phyloP scores from a whole-genome alignment of 1,140 invertebrate genomes.

The Latrodectus geometricus region DNA sequence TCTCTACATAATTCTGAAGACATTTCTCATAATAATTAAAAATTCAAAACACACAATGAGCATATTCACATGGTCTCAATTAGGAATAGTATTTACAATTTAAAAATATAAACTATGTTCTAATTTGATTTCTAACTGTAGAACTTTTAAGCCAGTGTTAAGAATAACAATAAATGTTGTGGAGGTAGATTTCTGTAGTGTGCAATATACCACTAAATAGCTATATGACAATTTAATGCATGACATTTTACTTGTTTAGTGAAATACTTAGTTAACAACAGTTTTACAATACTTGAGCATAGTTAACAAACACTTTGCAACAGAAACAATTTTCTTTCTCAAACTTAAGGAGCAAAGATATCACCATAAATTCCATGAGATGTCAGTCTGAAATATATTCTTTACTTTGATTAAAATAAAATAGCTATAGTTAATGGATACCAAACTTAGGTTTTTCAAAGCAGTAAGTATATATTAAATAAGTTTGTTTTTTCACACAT shows the following conservation, averaged over 20 bases:
- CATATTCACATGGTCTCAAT: slow-evolving; percentile 40
- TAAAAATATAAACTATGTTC: slow-evolving; percentile 59
- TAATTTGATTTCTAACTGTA: slow-evolving; percentile 52
- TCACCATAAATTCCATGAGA: neutral
- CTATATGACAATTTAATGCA: slow-evolving; percentile 43
- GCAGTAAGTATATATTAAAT: too few relatives aligned
- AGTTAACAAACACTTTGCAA: slow-evolving; percentile 51
- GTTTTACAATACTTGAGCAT: slow-evolving; percentile 53
- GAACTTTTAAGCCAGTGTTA: slow-evolving; percentile 41
- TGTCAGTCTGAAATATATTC: neutral
- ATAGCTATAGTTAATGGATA: too few relatives aligned
- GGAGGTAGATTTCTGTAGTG: slow-evolving; percentile 60
- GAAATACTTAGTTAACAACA: slow-evolving; percentile 37
- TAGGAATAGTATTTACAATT: slow-evolving; percentile 58
- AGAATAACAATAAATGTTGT: slow-evolving; percentile 56
- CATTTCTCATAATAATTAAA: neutral
- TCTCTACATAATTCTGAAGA: neutral
- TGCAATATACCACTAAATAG: slow-evolving; percentile 55
- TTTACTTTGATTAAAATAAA: too few relatives aligned
- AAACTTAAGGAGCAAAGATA: slow-evolving; percentile 1
- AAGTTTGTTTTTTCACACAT: too few relatives aligned
- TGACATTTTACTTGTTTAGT: slow-evolving; percentile 40
- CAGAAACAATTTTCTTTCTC: slow-evolving; percentile 18
- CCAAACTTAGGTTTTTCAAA: too few relatives aligned
- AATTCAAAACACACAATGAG: slow-evolving; percentile 46